A percentile compares a stretch with the other conserved stretches of the same genome.
phyloP scores from a whole-genome alignment of 2,113 vertebrate species.

The Syrrhaptes paradoxus region DNA sequence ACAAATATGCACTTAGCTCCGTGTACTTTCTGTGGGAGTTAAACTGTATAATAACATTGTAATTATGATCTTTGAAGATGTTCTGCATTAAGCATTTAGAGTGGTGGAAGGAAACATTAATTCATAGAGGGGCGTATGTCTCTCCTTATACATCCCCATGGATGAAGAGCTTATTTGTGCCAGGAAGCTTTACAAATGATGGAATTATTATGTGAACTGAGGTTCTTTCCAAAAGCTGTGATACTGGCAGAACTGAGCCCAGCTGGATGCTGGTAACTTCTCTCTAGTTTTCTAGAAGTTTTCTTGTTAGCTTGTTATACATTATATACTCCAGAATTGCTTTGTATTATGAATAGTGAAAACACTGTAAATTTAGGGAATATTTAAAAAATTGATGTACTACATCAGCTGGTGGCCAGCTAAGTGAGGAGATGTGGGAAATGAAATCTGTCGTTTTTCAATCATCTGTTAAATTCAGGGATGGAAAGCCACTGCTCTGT shows the following conservation, averaged over 20 bases:
- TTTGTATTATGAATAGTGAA: not conserved
- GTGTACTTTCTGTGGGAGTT: conserved; percentile 20
- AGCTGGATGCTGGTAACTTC: conserved; percentile 18
- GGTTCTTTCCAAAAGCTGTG: not conserved
- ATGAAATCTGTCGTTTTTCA: not conserved
- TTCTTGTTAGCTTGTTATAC: not conserved
- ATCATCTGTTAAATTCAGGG: not conserved
- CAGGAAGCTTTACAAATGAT: conserved; percentile 45
- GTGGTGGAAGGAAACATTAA: conserved; percentile 36
- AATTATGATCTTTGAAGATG: conserved; percentile 48
- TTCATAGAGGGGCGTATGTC: not conserved
- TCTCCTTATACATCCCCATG: not conserved
- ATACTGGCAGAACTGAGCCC: conserved; percentile 12
- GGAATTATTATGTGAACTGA: conserved; percentile 10
- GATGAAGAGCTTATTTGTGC: conserved; percentile 29
- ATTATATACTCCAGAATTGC: not conserved
- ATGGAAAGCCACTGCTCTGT: not conserved
- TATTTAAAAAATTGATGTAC: not conserved
- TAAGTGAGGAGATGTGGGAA: not conserved
- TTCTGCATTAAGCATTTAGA: conserved; percentile 51
- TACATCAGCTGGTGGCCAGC: not conserved
- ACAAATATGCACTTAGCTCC: conserved; percentile 10
- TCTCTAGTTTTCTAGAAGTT: conserved; percentile 9
- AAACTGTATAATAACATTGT: conserved; percentile 26
- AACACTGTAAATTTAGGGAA: not conserved